Evolutionary conservation across 2,113 vertebrate genomes (phyloP), one percentile per base, ranked within the genome.

Genomic region (Lamprotornis superbus): DNA sequence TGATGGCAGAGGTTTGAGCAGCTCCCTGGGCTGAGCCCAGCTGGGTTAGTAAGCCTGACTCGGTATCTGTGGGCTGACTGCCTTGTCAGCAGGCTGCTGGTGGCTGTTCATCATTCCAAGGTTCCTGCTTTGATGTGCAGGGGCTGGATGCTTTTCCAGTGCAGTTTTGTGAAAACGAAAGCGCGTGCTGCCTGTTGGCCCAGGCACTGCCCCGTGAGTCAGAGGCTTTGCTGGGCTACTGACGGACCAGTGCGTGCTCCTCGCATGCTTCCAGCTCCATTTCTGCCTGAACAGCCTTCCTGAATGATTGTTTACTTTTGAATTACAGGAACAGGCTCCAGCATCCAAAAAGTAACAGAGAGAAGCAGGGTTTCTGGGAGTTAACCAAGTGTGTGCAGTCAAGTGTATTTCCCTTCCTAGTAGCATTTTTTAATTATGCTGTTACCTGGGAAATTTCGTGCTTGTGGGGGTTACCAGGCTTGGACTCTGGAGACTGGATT

Each of bases 251-350:
- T 17, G 77, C 5, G 0, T 93, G 91, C 64, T 78, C 40, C 83
- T 92, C 21, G 1, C 35, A 75, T 30, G 52, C 30, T 61, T 89
- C 71, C 83, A 65, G 83, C n/a, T 31, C 37, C 5, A 44, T 39
- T 83, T 63, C 73, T 67, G 56, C 55, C 89, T 78, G 15, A 94
- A 64, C 5, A 42, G 37, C 55, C 85, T 95, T 96, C 85, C 88
- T 76, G 93, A 83, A 39, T 33, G 35, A 92, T 90, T 94, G 83
- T 86, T 95, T 96, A 65, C 44, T 89, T 95, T 73, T 78, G 81
- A 96, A 93, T 96, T 83, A 65, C 87, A 78, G 85, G 63, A 96
- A 86, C 70, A 49, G 16, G 56, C 31, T 90, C 37, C 28, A 61
- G 70, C 63, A 69, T 92, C 87, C 89, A 89, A 85, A 87, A 76